Evolutionary conservation across 2,113 vertebrate species (phyloP).

Genomic region (Craseonycteris thonglongyai): DNA sequence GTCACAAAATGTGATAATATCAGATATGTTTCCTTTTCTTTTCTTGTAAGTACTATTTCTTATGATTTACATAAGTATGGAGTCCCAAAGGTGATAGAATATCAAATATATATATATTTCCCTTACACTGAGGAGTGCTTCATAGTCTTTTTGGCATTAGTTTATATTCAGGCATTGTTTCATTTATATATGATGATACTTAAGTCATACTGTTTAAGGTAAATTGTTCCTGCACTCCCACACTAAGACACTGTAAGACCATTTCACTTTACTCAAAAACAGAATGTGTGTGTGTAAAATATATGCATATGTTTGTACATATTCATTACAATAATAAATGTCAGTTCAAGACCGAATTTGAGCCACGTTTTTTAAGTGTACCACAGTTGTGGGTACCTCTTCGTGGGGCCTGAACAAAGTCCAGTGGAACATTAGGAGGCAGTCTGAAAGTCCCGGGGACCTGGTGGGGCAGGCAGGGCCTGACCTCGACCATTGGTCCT

Average conservation of each 20-base stretch:
- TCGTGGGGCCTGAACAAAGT: not conserved
- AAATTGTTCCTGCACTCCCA: not conserved
- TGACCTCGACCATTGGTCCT: fast-evolving
- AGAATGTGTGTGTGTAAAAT: not conserved
- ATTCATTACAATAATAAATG: not conserved
- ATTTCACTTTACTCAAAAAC: not conserved
- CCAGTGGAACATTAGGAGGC: not conserved
- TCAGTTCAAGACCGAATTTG: not conserved
- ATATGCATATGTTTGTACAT: not conserved
- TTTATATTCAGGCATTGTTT: not conserved
- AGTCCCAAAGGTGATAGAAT: not conserved
- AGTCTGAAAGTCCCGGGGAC: not conserved
- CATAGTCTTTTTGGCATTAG: not conserved
- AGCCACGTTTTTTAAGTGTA: not conserved
- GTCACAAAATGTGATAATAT: not conserved
- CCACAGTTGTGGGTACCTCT: not conserved
- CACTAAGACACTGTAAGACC: not conserved
- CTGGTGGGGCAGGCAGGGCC: fast-evolving
- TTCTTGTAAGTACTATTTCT: not conserved
- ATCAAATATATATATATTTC: not conserved
- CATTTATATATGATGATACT: not conserved
- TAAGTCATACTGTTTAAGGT: not conserved
- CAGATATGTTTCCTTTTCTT: not conserved
- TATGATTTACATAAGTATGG: not conserved
- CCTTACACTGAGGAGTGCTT: not conserved